Percentiles rank a stretch among this genome's conserved stretches.
These are phyloP conservation scores for Neolamprologus fasciatus DNA, from an alignment of 2,113 vertebrate genomes.

Conservation along the genomic window DNA sequence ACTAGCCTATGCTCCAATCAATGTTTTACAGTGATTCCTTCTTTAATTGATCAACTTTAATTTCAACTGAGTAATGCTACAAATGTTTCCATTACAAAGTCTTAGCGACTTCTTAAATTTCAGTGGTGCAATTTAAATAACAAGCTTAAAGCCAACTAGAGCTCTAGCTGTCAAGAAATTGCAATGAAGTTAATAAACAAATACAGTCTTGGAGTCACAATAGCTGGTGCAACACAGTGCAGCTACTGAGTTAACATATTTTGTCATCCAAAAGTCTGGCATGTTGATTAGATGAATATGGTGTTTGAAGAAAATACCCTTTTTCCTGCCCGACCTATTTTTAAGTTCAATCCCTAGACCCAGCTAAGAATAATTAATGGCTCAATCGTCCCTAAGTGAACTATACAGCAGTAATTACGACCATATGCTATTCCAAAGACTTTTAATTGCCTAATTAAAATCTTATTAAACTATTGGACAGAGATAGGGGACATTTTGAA, in stretches of 20 bases:
- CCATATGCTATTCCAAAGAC: constrained; percentile 68
- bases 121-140: not conserved
- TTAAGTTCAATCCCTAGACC: constrained; percentile 45
- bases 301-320: constrained; percentile 2
- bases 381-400: constrained; percentile 58
- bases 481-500: constrained; percentile 61
- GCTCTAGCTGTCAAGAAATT: not conserved
- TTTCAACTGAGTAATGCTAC: not conserved
- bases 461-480: constrained; percentile 64
- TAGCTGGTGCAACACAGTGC: not conserved
- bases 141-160: not conserved
- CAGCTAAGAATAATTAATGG: constrained; percentile 66
- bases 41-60: not conserved
- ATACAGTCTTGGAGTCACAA: not conserved
- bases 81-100: not conserved
- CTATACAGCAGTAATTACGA: constrained; percentile 61
- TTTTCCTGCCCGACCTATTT: constrained; percentile 27
- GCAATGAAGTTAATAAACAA: not conserved
- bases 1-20: not conserved
- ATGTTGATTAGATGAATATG: constrained; percentile 23
- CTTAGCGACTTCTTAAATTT: not conserved
- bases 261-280: not conserved
- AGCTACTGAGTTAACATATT: not conserved
- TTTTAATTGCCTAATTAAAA: constrained; percentile 74
- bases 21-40: not conserved